These are phyloP conservation scores for Phania funesta DNA, from an alignment of 2,888 invertebrate species.

Conservation along the genomic window DNA sequence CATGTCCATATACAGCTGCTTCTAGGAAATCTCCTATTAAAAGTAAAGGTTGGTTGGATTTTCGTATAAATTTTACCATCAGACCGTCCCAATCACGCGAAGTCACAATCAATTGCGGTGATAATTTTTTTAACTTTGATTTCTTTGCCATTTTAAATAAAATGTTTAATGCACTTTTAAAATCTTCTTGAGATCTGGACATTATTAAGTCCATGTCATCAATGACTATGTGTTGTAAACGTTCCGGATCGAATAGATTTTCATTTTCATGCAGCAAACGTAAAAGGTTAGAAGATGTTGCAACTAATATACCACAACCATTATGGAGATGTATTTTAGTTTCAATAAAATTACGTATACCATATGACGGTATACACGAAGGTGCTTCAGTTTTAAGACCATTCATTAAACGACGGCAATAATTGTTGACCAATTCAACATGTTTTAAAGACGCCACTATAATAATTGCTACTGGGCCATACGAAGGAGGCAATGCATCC, in stretches of 20 bases:
- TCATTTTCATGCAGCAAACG: constrained; percentile 81
- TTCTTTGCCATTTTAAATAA: constrained; percentile 67
- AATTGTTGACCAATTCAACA: constrained; percentile 81
- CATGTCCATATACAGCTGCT: constrained; percentile 86
- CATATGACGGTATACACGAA: constrained; percentile 80
- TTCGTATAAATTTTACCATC: constrained; percentile 81
- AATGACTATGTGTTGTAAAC: constrained; percentile 85
- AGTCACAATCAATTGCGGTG: constrained; percentile 83
- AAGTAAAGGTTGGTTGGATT: constrained; percentile 82
- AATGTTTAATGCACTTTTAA: constrained; percentile 59
- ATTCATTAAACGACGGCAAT: constrained; percentile 80
- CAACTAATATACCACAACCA: constrained; percentile 87
- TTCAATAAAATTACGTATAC: constrained; percentile 70
- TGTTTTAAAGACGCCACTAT: constrained; percentile 84
- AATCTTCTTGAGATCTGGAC: constrained; percentile 64
- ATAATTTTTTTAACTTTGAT: constrained; percentile 52
- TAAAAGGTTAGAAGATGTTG: constrained; percentile 84
- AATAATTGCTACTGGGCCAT: constrained; percentile 85
- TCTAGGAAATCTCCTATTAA: constrained; percentile 88
- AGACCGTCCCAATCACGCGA: constrained; percentile 85
- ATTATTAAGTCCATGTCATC: constrained; percentile 86
- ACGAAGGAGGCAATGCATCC: constrained; percentile 76
- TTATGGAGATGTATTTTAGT: constrained; percentile 81
- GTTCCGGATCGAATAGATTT: constrained; percentile 82
- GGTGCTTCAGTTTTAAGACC: constrained; percentile 77